phyloP scores from a whole-genome alignment of 2,113 vertebrate genomes.

The Xenus cinereus region DNA sequence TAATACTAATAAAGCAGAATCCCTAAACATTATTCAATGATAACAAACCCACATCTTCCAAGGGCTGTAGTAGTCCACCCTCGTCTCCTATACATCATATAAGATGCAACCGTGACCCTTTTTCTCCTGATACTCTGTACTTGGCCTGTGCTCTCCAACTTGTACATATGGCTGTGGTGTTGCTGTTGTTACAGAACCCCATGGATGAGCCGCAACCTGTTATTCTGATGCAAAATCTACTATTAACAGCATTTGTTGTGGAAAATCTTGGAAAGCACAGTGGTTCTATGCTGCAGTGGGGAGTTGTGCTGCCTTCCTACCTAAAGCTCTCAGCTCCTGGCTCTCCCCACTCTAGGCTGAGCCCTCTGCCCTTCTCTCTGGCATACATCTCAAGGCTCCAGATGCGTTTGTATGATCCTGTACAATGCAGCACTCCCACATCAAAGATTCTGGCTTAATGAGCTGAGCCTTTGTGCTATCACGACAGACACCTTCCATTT shows the following conservation, averaged over 20 bases:
- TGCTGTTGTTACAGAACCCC: not conserved
- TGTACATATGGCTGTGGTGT: not conserved
- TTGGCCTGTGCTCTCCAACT: not conserved
- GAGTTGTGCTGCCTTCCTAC: not conserved
- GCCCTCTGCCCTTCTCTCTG: not conserved
- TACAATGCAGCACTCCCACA: not conserved
- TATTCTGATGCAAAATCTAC: not conserved
- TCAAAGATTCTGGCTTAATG: not conserved
- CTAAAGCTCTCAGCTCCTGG: not conserved
- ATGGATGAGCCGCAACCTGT: not conserved
- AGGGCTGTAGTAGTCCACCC: not conserved
- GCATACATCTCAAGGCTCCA: not conserved
- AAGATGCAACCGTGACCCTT: not conserved
- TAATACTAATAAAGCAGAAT: not conserved
- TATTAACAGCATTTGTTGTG: not conserved
- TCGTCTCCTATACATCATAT: not conserved
- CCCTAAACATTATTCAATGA: not conserved
- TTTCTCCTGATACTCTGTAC: not conserved
- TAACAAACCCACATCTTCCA: not conserved
- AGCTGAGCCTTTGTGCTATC: not conserved
- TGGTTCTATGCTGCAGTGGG: not conserved
- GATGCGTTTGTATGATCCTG: not conserved
- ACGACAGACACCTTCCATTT: not conserved
- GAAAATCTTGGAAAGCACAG: not conserved
- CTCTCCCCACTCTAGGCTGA: not conserved